phyloP scores from a whole-genome alignment of 2,888 invertebrate species.

The Caenorhabditis becei region DNA sequence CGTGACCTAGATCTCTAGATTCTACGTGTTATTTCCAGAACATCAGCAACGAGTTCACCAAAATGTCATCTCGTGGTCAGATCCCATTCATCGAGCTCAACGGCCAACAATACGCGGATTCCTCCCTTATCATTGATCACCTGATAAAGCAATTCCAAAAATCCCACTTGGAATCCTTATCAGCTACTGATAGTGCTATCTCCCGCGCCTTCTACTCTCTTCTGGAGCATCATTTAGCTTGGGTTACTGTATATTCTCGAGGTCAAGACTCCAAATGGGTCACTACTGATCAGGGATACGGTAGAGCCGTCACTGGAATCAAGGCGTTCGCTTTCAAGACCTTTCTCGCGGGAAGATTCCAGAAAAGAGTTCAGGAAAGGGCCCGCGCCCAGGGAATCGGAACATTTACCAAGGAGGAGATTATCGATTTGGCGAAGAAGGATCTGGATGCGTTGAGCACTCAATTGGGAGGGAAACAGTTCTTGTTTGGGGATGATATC shows the following conservation, averaged over 20 bases:
- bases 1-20: too few relatives aligned
- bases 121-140: constrained; percentile 88
- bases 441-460: constrained; percentile 82
- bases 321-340: constrained; percentile 72
- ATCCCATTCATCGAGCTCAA: constrained; percentile 95
- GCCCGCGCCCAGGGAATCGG: constrained; percentile 74
- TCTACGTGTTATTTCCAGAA: too few relatives aligned
- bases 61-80: constrained; percentile 77
- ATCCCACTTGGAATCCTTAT: constrained; percentile 58
- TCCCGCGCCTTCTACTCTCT: constrained; percentile 71
- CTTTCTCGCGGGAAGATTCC: constrained; percentile 38
- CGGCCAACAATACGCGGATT: constrained; percentile 94
- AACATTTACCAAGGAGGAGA: constrained; percentile 81
- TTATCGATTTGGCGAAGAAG: constrained; percentile 80
- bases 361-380: constrained; percentile 26
- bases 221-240: constrained; percentile 74
- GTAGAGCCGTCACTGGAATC: constrained; percentile 66
- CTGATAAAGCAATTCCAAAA: constrained; percentile 65
- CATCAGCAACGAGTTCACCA: constrained; percentile 76
- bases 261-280: constrained; percentile 68
- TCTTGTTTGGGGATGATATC: constrained; percentile 69
- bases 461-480: constrained; percentile 80
- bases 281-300: constrained; percentile 69
- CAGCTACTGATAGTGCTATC: constrained; percentile 64
- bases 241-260: constrained; percentile 72